A percentile compares a stretch with the other conserved stretches of the same genome.
Conservation (phyloP, 2,797 vertebrate genomes). For the Phrynocephalus vlangalii region DNA sequence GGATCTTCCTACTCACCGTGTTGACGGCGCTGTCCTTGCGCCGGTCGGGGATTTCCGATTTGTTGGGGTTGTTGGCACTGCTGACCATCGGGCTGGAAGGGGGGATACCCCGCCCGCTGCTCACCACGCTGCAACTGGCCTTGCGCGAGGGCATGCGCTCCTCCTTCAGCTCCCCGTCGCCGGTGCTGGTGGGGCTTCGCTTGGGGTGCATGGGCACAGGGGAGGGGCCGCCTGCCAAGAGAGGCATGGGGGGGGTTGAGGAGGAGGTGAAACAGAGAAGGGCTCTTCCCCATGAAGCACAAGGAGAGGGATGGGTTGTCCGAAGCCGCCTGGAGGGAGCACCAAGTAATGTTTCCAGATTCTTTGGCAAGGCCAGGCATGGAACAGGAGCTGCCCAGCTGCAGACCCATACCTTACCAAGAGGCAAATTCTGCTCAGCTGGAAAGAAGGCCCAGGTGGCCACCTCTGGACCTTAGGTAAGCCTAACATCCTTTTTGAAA, state of each 20-base stretch:
- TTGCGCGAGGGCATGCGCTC: constrained; percentile 88
- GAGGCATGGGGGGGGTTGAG: background rate
- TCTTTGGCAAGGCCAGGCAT: background rate
- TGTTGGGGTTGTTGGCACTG: constrained; percentile 95
- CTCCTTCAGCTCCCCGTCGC: constrained; percentile 88
- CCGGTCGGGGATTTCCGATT: constrained; percentile 91
- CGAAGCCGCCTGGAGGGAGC: background rate
- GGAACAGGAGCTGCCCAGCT: background rate
- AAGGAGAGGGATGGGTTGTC: background rate
- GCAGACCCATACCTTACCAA: too few species aligned
- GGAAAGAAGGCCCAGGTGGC: too few species aligned
- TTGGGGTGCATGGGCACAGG: constrained; percentile 91
- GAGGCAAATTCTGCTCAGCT: too few species aligned
- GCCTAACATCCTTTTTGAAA: too few species aligned
- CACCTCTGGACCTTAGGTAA: too few species aligned
- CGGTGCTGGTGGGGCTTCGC: constrained; percentile 89
- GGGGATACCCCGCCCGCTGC: constrained; percentile 83
- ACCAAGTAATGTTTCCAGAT: background rate
- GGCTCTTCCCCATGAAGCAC: background rate
- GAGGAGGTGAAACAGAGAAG: background rate
- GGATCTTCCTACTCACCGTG: constrained; percentile 77
- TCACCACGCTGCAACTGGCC: constrained; percentile 88
- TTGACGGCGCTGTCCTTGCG: constrained; percentile 90
- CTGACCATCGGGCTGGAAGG: constrained; percentile 95
- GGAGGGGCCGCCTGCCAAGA: constrained; percentile 86